Conservation (phyloP, 2,113 vertebrate genomes). For the Panthera tigris region DNA sequence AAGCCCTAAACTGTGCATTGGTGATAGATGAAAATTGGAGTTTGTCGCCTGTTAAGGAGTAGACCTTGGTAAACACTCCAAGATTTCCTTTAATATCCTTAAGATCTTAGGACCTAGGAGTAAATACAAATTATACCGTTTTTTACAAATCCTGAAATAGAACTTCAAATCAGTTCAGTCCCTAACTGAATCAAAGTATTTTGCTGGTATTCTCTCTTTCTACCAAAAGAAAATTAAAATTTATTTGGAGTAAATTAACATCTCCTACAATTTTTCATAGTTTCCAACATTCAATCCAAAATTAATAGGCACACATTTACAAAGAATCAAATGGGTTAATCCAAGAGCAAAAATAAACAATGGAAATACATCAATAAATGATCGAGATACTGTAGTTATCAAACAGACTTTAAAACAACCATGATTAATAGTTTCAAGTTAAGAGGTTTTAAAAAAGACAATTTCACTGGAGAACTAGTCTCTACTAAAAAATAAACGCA, state of each 20-base stretch:
- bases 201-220: neutral
- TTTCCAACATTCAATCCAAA: neutral
- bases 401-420: slow-evolving; percentile 8
- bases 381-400: neutral
- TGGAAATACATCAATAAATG: slow-evolving; percentile 8
- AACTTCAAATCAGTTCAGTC: neutral
- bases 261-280: slow-evolving; percentile 14
- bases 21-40: neutral
- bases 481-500: neutral
- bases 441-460: neutral
- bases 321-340: neutral
- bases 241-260: slow-evolving; percentile 13
- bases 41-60: neutral
- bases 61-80: neutral
- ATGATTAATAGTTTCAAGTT: neutral
- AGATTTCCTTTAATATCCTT: neutral
- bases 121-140: neutral
- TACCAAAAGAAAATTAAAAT: slow-evolving; percentile 43
- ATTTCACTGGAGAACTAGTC: neutral
- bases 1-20: neutral
- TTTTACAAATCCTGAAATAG: neutral
- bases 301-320: neutral
- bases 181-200: neutral
- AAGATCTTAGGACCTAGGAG: neutral
- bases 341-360: neutral